phyloP scores from a whole-genome alignment of 1,140 invertebrate species.

The Calliphora vicina region DNA sequence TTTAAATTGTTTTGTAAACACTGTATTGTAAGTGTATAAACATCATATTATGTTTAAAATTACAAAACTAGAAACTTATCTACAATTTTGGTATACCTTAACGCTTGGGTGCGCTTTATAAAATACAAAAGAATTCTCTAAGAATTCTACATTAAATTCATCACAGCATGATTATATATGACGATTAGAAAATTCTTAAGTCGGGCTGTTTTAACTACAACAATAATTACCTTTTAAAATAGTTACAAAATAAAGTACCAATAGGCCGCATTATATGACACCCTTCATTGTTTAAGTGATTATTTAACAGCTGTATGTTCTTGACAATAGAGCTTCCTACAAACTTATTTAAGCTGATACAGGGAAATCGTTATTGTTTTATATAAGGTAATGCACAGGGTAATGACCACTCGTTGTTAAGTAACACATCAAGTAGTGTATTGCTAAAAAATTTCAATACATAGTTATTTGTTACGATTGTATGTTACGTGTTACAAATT shows the following conservation, averaged over 20 bases:
- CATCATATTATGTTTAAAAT: background rate
- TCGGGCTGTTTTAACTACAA: background rate
- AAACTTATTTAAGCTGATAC: no score
- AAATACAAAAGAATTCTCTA: background rate
- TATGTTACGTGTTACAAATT: no score
- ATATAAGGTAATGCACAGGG: no score
- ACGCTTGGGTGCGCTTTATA: background rate
- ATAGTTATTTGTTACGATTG: no score
- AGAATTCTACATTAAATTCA: background rate
- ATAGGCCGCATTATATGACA: background rate
- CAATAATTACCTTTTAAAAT: background rate
- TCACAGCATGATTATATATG: background rate
- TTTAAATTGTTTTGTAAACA: conserved; percentile 4
- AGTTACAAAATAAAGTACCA: background rate
- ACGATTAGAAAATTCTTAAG: background rate
- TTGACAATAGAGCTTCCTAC: no score
- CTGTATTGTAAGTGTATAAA: background rate
- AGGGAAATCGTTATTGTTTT: no score
- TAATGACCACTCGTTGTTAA: no score
- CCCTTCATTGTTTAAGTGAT: no score
- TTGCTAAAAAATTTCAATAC: no score
- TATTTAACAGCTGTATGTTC: no score
- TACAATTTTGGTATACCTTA: background rate
- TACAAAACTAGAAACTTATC: background rate
- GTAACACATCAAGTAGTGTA: no score